phyloP scores from a whole-genome alignment of 23 tunicate species.

The Botrylloides violaceus region DNA sequence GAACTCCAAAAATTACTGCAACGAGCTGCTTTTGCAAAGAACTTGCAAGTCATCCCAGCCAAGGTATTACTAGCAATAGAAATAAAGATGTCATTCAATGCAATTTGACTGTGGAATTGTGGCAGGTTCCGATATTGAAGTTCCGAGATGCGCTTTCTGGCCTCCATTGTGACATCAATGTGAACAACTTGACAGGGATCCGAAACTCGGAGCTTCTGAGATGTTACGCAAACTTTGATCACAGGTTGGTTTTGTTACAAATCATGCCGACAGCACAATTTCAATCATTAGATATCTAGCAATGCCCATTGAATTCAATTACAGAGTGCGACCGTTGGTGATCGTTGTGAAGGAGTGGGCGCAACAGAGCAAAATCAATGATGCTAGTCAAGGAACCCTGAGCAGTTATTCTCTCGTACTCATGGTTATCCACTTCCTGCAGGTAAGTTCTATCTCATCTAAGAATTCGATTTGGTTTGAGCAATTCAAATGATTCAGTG shows the following conservation, averaged over 20 bases:
- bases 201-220: conserved; percentile 54
- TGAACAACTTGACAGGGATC: conserved; percentile 62
- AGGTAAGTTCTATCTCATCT: conserved; percentile 17
- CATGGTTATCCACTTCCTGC: conserved; percentile 71
- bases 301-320: background rate
- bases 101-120: background rate
- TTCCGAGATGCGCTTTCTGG: conserved; percentile 28
- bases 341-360: conserved; percentile 79
- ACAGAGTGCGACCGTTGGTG: conserved; percentile 52
- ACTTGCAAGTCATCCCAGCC: conserved; percentile 56
- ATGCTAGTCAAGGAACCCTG: conserved; percentile 54
- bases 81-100: background rate
- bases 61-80: conserved; percentile 30
- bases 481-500: conserved; percentile 16
- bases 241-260: no score
- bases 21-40: conserved; percentile 39
- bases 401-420: conserved; percentile 71
- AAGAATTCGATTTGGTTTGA: background rate
- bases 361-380: conserved; percentile 46
- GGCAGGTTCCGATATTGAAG: conserved; percentile 69
- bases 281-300: background rate
- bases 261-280: background rate
- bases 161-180: conserved; percentile 69
- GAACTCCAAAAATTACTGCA: conserved; percentile 4
- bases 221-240: conserved; percentile 58